Evolutionary conservation across 1,140 invertebrate genomes (phyloP), one percentile per base, ranked within the genome.

Genomic region (Leptinotarsa lineolata): DNA sequence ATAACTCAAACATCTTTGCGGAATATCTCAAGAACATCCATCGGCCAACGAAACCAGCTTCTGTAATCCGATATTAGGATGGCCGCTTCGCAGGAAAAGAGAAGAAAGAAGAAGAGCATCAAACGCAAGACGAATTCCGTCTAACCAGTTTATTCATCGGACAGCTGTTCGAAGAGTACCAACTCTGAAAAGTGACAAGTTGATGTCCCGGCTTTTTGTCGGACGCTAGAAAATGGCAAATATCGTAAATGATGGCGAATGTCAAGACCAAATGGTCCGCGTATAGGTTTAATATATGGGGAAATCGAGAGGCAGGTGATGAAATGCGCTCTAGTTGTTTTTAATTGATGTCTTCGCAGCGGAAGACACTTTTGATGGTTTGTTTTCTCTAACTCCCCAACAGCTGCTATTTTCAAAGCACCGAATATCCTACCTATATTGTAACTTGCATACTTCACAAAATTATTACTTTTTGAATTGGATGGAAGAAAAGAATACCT

Each of bases 171-270:
- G 65, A 67, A 67, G 39, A 67, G 65, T 13, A 46, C n/a, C 15
- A 68, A 68, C 66, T 44, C n/a, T 68, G n/a, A 54, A 54, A 54
- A 54, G 48, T 54, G 66, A 68, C 66, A 68, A 68, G 24, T 68
- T 68, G 45, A 68, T 68, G 64, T 66, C 21, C 21, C 39, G 45
- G 20, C 66, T 68, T 68, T 68, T 68, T 68, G n/a, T 68, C 44
- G 44, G 46, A 30, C 20, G 46, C 24, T 46, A 68, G 66, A 68
- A 68, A 68, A 68, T 68, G 24, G 66, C 45, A 21, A 68, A 68
- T 68, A 68, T 68, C 46, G 20, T 68, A 46, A 68, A 68, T 68
- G 20, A 67, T 46, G n/a, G 20, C 20, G 20, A 22, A 12, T 64
- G 61, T 30, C 15, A 16, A 64, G n/a, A 22, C 15, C 61, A 54